These are phyloP conservation scores for Eubasilissa splendida DNA, from an alignment of 2,888 invertebrate genomes.

Conservation along the genomic window DNA sequence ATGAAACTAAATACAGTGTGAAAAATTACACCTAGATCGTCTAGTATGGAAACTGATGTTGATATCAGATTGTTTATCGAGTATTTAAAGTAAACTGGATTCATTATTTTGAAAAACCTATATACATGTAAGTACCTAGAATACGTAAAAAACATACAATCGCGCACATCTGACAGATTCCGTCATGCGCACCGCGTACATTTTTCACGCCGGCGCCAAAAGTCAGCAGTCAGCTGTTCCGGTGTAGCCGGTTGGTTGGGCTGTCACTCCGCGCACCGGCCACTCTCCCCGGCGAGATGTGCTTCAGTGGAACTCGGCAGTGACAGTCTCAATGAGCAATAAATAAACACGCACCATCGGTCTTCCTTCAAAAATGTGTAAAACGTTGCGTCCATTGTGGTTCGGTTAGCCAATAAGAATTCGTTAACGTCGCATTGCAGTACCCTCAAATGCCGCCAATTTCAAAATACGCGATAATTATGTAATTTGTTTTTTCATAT, in stretches of 20 bases:
- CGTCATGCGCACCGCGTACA: not conserved
- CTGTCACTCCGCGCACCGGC: no score
- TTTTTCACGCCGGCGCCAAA: conserved; percentile 26
- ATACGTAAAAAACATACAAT: no score
- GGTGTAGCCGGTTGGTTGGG: not conserved
- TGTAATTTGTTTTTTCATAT: conserved; percentile 20
- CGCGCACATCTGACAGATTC: not conserved
- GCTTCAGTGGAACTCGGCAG: conserved; percentile 15
- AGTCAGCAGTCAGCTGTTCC: conserved; percentile 22
- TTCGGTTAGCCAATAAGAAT: not conserved
- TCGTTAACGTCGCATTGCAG: conserved; percentile 23
- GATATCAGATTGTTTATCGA: no score
- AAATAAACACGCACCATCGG: not conserved
- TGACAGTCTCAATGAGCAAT: not conserved
- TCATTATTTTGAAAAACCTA: no score
- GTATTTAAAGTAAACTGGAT: no score
- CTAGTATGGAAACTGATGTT: no score
- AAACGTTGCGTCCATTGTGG: not conserved
- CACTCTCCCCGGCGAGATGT: conserved; percentile 14
- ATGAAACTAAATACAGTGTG: no score
- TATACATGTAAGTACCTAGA: no score
- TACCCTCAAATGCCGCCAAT: not conserved
- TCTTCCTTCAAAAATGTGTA: conserved; percentile 13
- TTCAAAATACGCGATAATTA: conserved; percentile 6
- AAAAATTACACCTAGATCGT: no score